Base-by-base conservation (phyloP, 2,113 vertebrate genomes). In the Peromyscus leucopus region DNA sequence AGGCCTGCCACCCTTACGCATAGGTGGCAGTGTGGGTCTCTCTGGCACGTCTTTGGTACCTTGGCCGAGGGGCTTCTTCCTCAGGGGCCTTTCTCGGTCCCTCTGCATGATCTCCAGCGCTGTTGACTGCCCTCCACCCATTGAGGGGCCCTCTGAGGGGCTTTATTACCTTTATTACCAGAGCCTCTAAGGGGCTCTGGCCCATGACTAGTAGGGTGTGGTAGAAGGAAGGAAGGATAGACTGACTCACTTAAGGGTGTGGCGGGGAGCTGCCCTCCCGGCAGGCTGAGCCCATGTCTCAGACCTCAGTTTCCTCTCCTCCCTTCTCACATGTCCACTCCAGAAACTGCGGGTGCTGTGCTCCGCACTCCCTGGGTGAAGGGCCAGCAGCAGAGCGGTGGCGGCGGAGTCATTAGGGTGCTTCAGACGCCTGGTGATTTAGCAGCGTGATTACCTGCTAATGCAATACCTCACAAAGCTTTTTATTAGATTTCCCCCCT, bases 401-500 rank as follows among this genome's bases (percentile, higher is more conserved):
- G 42, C 42, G 42, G 42, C 42, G 42, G 42, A 86, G 74, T 78
- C 59, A 76, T 65, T 65, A 65, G 74, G 55, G 71, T 0, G 42
- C 39, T 26, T 46, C 42, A 78, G 89, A 79, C 31, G 33, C 59
- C n/a, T 4, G 96, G 94, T 98, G 98, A 98, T 98, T 98, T 97
- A 98, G 92, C 0, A 0, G 42, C 75, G 21, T 96, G 98, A 98
- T 99, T 98, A 97, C 90, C 98, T 97, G 97, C 97, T 98, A 97
- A 98, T 97, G 96, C 97, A 95, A 90, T 92, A 72, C 79, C 96
- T 95, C 97, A 86, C 87, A 57, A 90, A 96, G 86, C 69, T 97
- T 97, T 97, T 98, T 98, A 98, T 99, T 98, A 98, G 96, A 98
- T 98, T 97, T 33, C 24, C 39, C 85, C 10, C 94, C 92, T 96